Base-by-base conservation (phyloP, 2,113 vertebrate genomes). In the Polyodon spathula region DNA sequence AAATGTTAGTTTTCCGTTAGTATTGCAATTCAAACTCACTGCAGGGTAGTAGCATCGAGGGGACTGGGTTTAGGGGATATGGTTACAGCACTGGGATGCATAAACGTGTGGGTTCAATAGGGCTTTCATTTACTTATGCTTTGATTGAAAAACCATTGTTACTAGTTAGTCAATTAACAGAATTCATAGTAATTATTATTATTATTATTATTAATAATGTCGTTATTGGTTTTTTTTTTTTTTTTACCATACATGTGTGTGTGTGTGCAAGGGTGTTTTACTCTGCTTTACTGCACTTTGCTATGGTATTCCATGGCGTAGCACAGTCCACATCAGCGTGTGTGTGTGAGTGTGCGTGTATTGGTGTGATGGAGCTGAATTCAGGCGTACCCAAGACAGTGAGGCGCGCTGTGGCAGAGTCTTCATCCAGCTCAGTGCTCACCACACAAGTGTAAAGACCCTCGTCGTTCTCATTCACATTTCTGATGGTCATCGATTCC, bases 361-460 rank as follows among this genome's bases (percentile, higher is more conserved):
- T n/a, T n/a, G n/a, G n/a, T n/a, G n/a, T n/a, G n/a, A n/a, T n/a
- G n/a, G n/a, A n/a, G n/a, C n/a, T n/a, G n/a, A n/a, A n/a, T n/a
- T n/a, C n/a, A n/a, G n/a, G 12, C 65, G 64, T 92, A 98, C 96
- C 94, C 72, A 90, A 81, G 27, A 98, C 93, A 0, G 88, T 95
- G 74, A 98, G 93, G 59, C 86, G 84, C 2, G 93, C 95, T 57
- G 92, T 95, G 38, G 92, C 91, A 0, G 76, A 83, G 71, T 94
- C 90, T 67, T 86, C 84, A 78, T 98, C 96, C 69, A 98, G 87
- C 63, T 96, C 94, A 0, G 96, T 93, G 74, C 76, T 90, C 10
- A 87, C 93, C 0, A 87, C 58, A 4, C 96, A 98, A 0, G 86
- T 92, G 71, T 98, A 98, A 0, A 79, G 87, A 10, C 96, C 96